phyloP scores from a whole-genome alignment of 2,113 vertebrate species.

The Ibidorhyncha struthersii region DNA sequence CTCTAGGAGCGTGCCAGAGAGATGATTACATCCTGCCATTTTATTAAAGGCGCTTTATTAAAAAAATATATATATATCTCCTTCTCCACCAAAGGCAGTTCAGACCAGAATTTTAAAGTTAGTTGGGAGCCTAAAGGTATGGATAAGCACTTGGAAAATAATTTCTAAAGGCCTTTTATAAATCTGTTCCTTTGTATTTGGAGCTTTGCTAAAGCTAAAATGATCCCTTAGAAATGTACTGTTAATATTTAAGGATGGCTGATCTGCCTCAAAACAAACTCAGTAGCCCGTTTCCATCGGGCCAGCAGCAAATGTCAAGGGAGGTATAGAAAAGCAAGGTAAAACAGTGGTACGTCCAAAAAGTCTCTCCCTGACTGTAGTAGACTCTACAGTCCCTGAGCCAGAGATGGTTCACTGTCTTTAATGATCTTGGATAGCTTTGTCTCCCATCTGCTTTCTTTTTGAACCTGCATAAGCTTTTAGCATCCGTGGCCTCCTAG shows the following conservation, averaged over 20 bases:
- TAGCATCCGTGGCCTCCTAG: background rate
- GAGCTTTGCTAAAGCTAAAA: conserved; percentile 2
- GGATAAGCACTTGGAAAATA: background rate
- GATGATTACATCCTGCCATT: background rate
- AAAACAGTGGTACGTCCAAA: accelerated
- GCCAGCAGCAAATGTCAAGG: background rate
- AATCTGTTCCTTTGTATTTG: background rate
- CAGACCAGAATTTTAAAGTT: background rate
- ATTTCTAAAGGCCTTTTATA: background rate
- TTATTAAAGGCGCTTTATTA: background rate
- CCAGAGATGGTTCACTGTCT: background rate
- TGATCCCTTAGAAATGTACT: background rate
- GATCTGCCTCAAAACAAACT: background rate
- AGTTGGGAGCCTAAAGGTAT: background rate
- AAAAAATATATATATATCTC: background rate
- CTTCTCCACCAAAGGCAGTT: background rate
- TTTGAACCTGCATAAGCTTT: background rate
- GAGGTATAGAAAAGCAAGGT: background rate
- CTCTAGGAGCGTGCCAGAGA: background rate
- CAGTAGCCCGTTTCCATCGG: background rate
- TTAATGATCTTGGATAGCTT: background rate
- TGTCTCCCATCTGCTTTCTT: background rate
- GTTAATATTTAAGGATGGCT: background rate
- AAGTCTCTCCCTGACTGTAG: background rate
- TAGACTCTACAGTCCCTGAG: background rate